A percentile compares a stretch with the other conserved stretches of the same genome.
phyloP scores from a whole-genome alignment of 2,113 vertebrate species.

The Poeciliopsis prolifica region DNA sequence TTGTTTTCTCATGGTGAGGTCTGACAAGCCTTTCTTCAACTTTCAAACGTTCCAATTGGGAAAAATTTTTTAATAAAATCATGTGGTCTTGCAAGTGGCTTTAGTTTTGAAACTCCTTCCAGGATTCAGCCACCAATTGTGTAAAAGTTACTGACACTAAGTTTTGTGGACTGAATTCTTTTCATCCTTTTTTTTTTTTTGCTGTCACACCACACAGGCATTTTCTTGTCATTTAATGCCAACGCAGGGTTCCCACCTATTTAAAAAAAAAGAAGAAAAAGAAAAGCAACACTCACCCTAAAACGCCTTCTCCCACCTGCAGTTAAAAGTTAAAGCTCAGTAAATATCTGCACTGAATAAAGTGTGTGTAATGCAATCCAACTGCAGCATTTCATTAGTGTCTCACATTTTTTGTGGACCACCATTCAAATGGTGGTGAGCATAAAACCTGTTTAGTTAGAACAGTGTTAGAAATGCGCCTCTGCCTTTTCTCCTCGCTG shows the following conservation, averaged over 20 bases:
- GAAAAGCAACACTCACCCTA: background rate
- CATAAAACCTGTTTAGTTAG: background rate
- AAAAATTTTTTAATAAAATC: background rate
- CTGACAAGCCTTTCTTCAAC: conserved; percentile 18
- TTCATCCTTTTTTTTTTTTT: no score
- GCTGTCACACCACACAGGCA: no score
- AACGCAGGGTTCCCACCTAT: background rate
- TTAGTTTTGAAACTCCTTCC: background rate
- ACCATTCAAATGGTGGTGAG: background rate
- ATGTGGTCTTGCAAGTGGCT: conserved; percentile 12
- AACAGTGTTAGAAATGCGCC: no score
- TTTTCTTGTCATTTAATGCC: no score
- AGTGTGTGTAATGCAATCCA: background rate
- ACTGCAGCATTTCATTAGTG: background rate
- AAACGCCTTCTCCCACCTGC: background rate
- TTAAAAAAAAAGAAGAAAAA: no score
- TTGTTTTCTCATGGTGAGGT: background rate
- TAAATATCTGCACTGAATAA: no score
- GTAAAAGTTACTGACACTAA: background rate
- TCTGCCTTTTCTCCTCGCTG: background rate
- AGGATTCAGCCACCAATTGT: conserved; percentile 7
- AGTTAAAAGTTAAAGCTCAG: background rate
- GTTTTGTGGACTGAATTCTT: no score
- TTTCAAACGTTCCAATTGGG: conserved; percentile 28
- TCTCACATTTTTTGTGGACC: background rate